Percentiles rank a stretch among this genome's conserved stretches.
Evolutionary conservation across 1,140 invertebrate genomes (phyloP).

Genomic region (Nymphalis io): DNA sequence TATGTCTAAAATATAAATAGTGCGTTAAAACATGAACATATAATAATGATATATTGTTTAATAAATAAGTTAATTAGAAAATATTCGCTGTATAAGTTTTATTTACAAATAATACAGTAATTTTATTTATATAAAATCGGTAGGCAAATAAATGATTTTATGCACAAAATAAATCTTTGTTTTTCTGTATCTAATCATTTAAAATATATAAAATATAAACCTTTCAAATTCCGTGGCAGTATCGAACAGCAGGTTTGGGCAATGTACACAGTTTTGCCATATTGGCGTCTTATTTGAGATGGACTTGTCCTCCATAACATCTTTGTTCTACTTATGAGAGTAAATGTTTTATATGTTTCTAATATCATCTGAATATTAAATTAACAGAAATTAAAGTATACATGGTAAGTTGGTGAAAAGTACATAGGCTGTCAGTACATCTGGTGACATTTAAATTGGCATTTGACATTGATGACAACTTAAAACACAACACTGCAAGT

Average conservation of each 20-base stretch:
- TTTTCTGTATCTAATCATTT: not conserved
- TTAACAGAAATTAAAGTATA: slow-evolving; percentile 31
- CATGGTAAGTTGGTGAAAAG: slow-evolving; percentile 39
- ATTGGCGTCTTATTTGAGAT: slow-evolving; percentile 60
- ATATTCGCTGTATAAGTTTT: not conserved
- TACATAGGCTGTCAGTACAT: slow-evolving; percentile 25
- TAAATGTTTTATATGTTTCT: slow-evolving; percentile 35
- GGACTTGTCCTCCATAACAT: slow-evolving; percentile 76
- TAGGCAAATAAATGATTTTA: no score
- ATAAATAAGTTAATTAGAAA: not conserved
- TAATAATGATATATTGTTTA: no score
- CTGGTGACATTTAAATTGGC: slow-evolving; percentile 18
- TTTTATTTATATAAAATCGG: no score
- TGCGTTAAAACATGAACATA: not conserved
- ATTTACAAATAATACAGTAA: not conserved
- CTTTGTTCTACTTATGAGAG: slow-evolving; percentile 47
- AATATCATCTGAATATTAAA: slow-evolving; percentile 49
- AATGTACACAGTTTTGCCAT: slow-evolving; percentile 82
- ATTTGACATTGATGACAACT: slow-evolving; percentile 18
- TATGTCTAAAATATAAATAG: slow-evolving; percentile 83
- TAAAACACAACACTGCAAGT: not conserved
- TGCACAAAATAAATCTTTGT: no score
- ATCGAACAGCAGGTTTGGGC: slow-evolving; percentile 80
- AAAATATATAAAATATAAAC: slow-evolving; percentile 54
- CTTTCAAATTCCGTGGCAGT: slow-evolving; percentile 80